phyloP scores from a whole-genome alignment of 2,797 vertebrate genomes.

The Platyrinchus mystaceus region DNA sequence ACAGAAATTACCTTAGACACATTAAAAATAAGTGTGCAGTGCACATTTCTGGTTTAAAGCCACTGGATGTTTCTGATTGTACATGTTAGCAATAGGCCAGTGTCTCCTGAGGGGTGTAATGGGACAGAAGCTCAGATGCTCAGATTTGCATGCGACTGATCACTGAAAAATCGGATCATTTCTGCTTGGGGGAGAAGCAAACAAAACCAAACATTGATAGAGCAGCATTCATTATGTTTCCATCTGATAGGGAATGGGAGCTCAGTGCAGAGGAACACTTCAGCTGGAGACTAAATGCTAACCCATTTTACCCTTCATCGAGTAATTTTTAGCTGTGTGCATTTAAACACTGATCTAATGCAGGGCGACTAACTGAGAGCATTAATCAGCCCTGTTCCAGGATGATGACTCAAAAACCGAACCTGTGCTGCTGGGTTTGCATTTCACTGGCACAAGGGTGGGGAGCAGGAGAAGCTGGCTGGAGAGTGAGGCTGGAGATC shows the following conservation, averaged over 20 bases:
- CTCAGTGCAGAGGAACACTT: neutral
- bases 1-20: conserved; percentile 65
- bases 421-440: neutral
- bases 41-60: conserved; percentile 68
- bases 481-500: neutral
- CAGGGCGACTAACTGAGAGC: neutral
- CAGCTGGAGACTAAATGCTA: neutral
- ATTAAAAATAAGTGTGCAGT: conserved; percentile 60
- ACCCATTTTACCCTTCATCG: neutral
- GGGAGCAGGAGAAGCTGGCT: neutral
- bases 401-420: neutral
- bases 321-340: neutral
- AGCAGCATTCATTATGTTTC: neutral
- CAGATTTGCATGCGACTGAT: conserved; percentile 29
- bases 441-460: neutral
- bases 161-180: neutral
- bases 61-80: conserved; percentile 47
- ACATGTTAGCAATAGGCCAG: conserved; percentile 5
- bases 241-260: neutral
- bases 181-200: conserved; percentile 37
- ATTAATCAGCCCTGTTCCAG: neutral
- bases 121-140: neutral
- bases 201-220: neutral
- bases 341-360: conserved; percentile 7
- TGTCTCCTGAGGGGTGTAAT: neutral